Base-by-base conservation (phyloP, 2,797 vertebrate species). In the Siniperca obscura region DNA sequence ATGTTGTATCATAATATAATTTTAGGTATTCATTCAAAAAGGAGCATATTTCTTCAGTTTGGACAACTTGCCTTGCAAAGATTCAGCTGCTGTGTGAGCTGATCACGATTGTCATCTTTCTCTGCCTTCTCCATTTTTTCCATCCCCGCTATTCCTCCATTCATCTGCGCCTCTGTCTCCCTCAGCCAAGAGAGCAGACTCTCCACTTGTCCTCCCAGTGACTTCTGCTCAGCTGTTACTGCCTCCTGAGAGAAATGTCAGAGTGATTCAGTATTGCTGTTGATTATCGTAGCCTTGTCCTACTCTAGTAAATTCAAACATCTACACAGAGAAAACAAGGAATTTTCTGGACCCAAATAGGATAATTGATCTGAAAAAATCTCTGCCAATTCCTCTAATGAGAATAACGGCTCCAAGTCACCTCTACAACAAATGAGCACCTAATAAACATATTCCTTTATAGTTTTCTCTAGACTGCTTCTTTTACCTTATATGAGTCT, bases 401-500 rank as follows among this genome's bases (percentile, higher is more conserved):
- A 44, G 10, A 68, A 64, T 52, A 21, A 40, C 14, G 48, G 48
- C 38, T 46, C 40, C 8, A 66, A 1, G 1, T 42, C 19, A 52
- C 9, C 21, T 53, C 27, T 38, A 44, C 7, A 30, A 48, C 17
- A 62, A 44, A 73, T 17, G 3, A 48, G 4, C 27, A 19, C 16
- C 21, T 27, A 9, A 46, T 27, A 36, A 5, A 53, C 8, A 30
- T 10, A 7, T 38, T 57, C 17, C 25, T 48, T 44, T 53, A 25
- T 48, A 36, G 0, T 74, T 69, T 48, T 11, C 10, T 46, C 22
- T 34, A 27, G 7, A 64, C 1, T 2, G 10, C 0, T n/a, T 40
- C 2, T 80, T 38, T 80, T 93, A 99, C 98, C 95, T 97, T 96
- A 78, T 95, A 89, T 0, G 93, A 89, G 83, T 97, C 95, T 66